These are phyloP conservation scores for Microcebus tavaratra DNA, from an alignment of 2,113 vertebrate genomes.

Conservation along the genomic window DNA sequence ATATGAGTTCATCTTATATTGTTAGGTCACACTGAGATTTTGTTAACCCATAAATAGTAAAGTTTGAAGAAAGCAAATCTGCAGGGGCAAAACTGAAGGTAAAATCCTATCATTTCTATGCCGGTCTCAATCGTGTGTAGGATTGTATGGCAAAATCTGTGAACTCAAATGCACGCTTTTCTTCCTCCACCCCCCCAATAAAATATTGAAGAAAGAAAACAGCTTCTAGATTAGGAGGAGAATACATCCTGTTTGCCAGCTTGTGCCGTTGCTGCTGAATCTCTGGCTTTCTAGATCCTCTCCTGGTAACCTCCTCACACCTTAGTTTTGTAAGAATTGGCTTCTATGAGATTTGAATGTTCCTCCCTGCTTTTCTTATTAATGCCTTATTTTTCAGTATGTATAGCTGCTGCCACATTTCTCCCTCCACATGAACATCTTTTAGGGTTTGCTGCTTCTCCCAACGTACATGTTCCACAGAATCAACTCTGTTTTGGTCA, in stretches of 20 bases:
- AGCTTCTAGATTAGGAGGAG: neutral
- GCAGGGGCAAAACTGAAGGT: neutral
- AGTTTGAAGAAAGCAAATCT: neutral
- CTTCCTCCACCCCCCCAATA: fast-evolving
- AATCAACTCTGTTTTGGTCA: neutral
- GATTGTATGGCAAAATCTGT: neutral
- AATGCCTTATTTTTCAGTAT: neutral
- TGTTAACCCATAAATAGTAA: neutral
- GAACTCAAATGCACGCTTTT: neutral
- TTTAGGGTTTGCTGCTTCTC: neutral
- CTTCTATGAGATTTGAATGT: neutral
- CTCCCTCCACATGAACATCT: neutral
- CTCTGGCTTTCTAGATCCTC: neutral
- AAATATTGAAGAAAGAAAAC: neutral
- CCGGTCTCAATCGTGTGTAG: neutral
- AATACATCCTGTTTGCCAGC: neutral
- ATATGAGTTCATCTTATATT: neutral
- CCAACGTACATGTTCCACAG: neutral
- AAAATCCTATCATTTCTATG: neutral
- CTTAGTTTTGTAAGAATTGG: neutral
- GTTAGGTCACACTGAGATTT: neutral
- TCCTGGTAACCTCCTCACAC: neutral
- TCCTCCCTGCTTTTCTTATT: neutral
- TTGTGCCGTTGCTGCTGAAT: neutral
- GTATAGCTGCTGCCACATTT: neutral